These are phyloP conservation scores for Raja brachyura DNA, from an alignment of 2,113 vertebrate species.

Conservation along the genomic window DNA sequence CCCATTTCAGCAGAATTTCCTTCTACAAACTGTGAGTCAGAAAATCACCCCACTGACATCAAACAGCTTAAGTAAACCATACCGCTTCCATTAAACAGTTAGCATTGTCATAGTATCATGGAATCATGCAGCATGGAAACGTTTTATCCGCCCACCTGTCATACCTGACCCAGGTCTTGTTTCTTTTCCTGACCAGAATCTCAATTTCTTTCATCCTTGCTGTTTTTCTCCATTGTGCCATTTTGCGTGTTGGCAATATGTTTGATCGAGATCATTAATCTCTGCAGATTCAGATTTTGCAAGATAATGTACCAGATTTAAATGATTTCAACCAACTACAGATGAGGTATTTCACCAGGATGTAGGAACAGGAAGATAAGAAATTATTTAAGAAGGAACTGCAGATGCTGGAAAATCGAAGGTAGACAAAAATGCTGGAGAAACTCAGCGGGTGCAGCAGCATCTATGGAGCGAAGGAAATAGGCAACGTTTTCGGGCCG, in stretches of 20 bases:
- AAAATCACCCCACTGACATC: background rate
- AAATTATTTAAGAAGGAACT: no score
- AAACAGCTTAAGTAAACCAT: background rate
- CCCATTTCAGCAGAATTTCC: background rate
- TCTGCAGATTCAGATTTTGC: background rate
- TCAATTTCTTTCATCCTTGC: background rate
- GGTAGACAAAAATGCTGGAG: no score
- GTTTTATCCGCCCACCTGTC: no score
- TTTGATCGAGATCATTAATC: background rate
- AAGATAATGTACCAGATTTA: background rate
- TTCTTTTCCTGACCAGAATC: no score
- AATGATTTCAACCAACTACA: background rate
- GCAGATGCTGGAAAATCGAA: no score
- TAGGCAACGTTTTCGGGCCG: no score
- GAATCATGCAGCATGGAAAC: no score
- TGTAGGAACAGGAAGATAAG: no score
- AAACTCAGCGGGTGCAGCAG: no score
- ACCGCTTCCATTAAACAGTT: background rate
- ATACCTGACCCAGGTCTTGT: no score
- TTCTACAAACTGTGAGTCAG: background rate
- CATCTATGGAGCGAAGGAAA: no score
- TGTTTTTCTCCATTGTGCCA: background rate
- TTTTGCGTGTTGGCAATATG: background rate
- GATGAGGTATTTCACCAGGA: background rate
- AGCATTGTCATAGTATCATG: background rate